These are phyloP conservation scores for Eira barbara DNA, from an alignment of 2,113 vertebrate genomes.

Conservation along the genomic window DNA sequence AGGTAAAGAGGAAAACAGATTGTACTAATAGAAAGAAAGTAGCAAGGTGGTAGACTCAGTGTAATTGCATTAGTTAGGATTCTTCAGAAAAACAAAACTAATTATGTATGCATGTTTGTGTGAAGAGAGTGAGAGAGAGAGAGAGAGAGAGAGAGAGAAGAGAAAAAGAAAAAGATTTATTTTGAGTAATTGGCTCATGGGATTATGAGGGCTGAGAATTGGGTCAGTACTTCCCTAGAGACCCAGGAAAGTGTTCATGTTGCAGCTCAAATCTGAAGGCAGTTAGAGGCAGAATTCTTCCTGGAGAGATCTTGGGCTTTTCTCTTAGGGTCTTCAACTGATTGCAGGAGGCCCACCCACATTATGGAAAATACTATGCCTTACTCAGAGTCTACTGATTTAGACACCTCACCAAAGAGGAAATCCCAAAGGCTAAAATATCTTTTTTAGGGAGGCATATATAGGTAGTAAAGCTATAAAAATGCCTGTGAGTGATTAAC, in stretches of 20 bases:
- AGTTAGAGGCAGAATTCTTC: neutral
- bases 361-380: neutral
- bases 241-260: neutral
- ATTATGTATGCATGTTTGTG: neutral
- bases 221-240: neutral
- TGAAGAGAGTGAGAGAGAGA: neutral
- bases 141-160: neutral
- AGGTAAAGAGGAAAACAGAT: neutral
- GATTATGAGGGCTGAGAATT: neutral
- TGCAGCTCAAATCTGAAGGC: neutral
- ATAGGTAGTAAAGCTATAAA: neutral
- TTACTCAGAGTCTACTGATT: neutral
- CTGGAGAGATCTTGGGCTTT: neutral
- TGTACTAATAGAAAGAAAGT: neutral
- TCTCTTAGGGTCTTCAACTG: neutral
- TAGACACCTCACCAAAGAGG: neutral
- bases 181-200: neutral
- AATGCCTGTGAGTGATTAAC: neutral
- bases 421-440: neutral
- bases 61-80: neutral
- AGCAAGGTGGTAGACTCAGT: neutral
- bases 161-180: neutral
- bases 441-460: neutral
- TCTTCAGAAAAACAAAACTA: neutral
- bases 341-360: neutral